Base-by-base conservation (phyloP, 2,888 invertebrate species). In the Deilephila elpenor region DNA sequence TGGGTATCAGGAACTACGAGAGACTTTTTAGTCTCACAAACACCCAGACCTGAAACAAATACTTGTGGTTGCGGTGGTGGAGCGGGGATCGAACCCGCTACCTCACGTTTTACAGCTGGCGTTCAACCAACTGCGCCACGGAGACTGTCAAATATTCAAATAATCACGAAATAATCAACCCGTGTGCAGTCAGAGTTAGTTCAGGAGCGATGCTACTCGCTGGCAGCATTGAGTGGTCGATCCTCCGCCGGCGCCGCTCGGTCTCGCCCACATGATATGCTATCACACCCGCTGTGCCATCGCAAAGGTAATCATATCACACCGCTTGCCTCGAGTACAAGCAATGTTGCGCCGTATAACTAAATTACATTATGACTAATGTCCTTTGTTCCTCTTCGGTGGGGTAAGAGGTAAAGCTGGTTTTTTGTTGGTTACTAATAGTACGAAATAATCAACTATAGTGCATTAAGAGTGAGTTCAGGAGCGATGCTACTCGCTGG, bases 211-310 rank as follows among this genome's bases (percentile, higher is more conserved):
- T 76, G 78, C 75, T 76, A 74, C 37, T 34, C 17, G n/a, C 79
- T 80, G 77, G 83, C 77, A 84, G 85, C 88, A 90, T 89, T 80
- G 86, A 85, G 86, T 91, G 91, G 90, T 89, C 91, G 87, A 91
- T 91, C 88, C 89, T 88, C 89, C 88, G 79, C 89, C 71, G 93
- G 87, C 92, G 93, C 89, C 93, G 78, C 77, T 76, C 75, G 79
- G 93, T 93, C 93, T 91, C 25, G 25, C 25, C 25, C 88, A 61
- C 19, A 14, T 75, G 78, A 82, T 78, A 80, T 83, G 82, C 80
- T 81, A 81, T 83, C 82, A 86, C 83, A 88, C 86, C 82, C 80
- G 80, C 79, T 80, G 78, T 60, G 73, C 72, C 70, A 59, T 62
- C 56, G 25, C 51, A 67, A 64, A 67, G 64, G 70, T 67, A 64